Percentiles rank a stretch among this genome's conserved stretches.
Evolutionary conservation across 2,888 invertebrate species (phyloP).

Genomic region (Entomobrya proxima): DNA sequence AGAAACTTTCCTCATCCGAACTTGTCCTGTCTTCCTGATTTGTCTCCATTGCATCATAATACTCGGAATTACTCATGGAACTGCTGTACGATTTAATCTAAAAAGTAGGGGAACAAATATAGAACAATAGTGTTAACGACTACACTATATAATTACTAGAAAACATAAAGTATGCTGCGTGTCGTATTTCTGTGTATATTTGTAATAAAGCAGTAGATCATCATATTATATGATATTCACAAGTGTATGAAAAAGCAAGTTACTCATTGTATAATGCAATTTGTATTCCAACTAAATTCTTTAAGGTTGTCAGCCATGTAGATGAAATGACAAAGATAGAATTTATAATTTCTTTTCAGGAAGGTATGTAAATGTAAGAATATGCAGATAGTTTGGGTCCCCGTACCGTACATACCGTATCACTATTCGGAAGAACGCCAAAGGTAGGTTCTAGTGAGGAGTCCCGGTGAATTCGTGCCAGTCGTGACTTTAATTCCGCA

Average conservation of each 20-base stretch:
- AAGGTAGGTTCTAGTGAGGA: slow-evolving; percentile 79
- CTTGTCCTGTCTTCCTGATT: slow-evolving; percentile 75
- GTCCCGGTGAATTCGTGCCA: slow-evolving; percentile 77
- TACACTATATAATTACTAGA: too few species aligned
- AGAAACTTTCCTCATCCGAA: slow-evolving; percentile 75
- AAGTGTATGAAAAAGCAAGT: too few species aligned
- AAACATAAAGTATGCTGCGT: too few species aligned
- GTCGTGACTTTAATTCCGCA: slow-evolving; percentile 82
- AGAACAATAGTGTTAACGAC: not conserved
- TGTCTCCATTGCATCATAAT: slow-evolving; percentile 88
- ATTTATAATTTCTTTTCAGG: slow-evolving; percentile 15
- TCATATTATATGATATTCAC: too few species aligned
- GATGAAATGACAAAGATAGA: slow-evolving; percentile 17
- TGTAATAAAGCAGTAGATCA: too few species aligned
- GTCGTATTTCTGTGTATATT: too few species aligned
- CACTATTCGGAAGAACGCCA: slow-evolving; percentile 79
- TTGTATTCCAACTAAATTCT: not conserved
- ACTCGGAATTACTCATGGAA: slow-evolving; percentile 86
- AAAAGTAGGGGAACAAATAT: not conserved
- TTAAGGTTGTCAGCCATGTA: not conserved
- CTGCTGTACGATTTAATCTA: slow-evolving; percentile 81
- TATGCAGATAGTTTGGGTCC: slow-evolving; percentile 7
- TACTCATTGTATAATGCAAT: not conserved
- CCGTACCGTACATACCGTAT: slow-evolving; percentile 70
- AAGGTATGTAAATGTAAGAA: not conserved